A percentile compares a stretch with the other conserved stretches of the same genome.
Conservation (phyloP, 1,140 invertebrate genomes). For the Conus betulinus region DNA sequence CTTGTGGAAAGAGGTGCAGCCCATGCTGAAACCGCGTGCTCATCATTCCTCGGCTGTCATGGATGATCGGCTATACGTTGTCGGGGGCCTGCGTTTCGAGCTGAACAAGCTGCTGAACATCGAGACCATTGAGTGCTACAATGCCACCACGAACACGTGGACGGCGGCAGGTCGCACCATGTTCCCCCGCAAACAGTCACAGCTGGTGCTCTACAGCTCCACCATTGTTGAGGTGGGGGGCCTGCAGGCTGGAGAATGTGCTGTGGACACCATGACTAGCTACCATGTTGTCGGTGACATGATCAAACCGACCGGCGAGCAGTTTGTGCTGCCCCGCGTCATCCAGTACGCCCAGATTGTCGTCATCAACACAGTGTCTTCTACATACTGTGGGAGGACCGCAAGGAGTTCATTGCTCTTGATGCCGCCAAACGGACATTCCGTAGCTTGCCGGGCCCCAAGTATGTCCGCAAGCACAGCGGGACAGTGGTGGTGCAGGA, state of each 20-base stretch:
- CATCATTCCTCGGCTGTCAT: slow-evolving; percentile 68
- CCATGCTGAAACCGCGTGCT: slow-evolving; percentile 68
- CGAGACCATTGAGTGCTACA: slow-evolving; percentile 71
- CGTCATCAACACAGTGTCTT: slow-evolving; percentile 67
- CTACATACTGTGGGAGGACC: slow-evolving; percentile 74
- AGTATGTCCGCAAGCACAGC: slow-evolving; percentile 64
- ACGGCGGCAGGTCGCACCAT: slow-evolving; percentile 64
- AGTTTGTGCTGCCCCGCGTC: slow-evolving; percentile 69
- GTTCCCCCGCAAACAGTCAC: slow-evolving; percentile 68
- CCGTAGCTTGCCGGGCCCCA: slow-evolving; percentile 63
- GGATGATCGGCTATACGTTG: slow-evolving; percentile 67
- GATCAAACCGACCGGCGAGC: slow-evolving; percentile 67
- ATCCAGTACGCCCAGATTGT: slow-evolving; percentile 72
- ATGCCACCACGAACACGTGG: slow-evolving; percentile 66
- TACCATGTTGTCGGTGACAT: slow-evolving; percentile 60
- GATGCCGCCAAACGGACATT: slow-evolving; percentile 72
- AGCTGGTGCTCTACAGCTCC: slow-evolving; percentile 66
- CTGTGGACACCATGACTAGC: slow-evolving; percentile 71
- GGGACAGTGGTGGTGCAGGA: slow-evolving; percentile 88
- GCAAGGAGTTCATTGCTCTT: slow-evolving; percentile 71
- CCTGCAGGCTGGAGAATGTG: slow-evolving; percentile 61
- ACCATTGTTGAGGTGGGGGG: slow-evolving; percentile 72
- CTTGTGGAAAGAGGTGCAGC: slow-evolving; percentile 61
- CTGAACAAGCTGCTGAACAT: slow-evolving; percentile 59
- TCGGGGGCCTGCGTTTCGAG: slow-evolving; percentile 69